Evolutionary conservation across 2,888 invertebrate genomes (phyloP), one percentile per base, ranked within the genome.

Genomic region (Deilephila elpenor): DNA sequence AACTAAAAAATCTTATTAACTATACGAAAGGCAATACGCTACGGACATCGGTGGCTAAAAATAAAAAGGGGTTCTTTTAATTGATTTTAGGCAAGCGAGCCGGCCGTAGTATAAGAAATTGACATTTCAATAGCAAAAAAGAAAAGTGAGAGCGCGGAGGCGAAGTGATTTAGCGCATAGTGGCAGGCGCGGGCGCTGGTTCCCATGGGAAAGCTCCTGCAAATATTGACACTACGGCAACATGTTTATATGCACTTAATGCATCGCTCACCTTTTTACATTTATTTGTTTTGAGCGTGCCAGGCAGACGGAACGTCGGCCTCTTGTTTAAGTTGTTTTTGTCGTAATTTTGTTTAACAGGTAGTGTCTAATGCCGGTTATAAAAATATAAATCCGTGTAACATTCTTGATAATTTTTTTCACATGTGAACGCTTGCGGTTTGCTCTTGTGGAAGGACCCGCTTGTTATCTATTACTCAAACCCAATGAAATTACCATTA

Each of bases 231-330:
- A 93, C 92, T 91, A 89, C 90, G 88, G 89, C 89, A 91, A 93
- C 93, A 94, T 93, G 94, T 94, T 94, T 94, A 94, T 94, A 93
- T 91, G 93, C 93, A 92, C 94, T 94, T 94, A 94, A 94, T 94
- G 93, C 93, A 92, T 88, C 92, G 92, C 91, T 89, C 92, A 91
- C 90, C 91, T 93, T 93, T 93, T 93, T 93, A 89, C 91, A 93
- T 91, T 91, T 93, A 91, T 94, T 94, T 94, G 94, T 88, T 90
- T 84, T 86, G 87, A 88, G 83, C 90, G 89, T 87, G 89, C 89
- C 83, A 86, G 89, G 91, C 92, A 93, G 93, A 94, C 93, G 91
- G 84, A 87, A 78, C 91, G 93, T 92, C 93, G 92, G 91, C 89
- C 87, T 87, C 88, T 84, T 87, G 86, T 90, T 90, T 88, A 83